phyloP scores from a whole-genome alignment of 1,140 invertebrate genomes.

The Protaetia brevitarsis region DNA sequence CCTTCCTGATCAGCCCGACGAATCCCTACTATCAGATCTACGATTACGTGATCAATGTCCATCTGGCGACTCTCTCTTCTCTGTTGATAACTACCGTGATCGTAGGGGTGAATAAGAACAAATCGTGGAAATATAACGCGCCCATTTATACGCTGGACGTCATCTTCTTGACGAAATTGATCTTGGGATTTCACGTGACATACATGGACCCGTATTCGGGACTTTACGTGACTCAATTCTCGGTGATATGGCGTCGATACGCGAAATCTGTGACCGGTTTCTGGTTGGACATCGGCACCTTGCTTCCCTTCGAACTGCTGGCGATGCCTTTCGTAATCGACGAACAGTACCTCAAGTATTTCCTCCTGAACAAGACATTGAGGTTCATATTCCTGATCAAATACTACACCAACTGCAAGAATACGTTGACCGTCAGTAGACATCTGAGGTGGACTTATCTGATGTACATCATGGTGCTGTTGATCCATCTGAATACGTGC shows the following conservation, averaged over 20 bases:
- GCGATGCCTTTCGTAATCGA: not conserved
- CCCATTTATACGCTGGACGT: not conserved
- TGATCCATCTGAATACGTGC: constrained; percentile 4
- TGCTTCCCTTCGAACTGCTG: not conserved
- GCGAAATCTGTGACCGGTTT: not conserved
- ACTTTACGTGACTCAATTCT: not conserved
- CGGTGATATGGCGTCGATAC: not conserved
- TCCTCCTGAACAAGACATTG: constrained; percentile 21
- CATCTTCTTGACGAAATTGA: not conserved
- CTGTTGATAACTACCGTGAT: not conserved
- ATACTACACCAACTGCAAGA: constrained; percentile 20
- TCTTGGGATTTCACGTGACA: not conserved
- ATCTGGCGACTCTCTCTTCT: not conserved
- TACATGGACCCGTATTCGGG: not conserved
- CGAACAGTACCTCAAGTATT: not conserved
- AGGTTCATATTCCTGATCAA: constrained; percentile 25
- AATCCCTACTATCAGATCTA: not conserved
- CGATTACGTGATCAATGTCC: not conserved
- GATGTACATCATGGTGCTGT: constrained; percentile 4
- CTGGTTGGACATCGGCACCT: not conserved
- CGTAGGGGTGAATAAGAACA: not conserved
- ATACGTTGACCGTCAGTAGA: not conserved
- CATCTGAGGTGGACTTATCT: not conserved
- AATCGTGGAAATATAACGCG: not conserved
- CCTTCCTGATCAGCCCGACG: not conserved